phyloP scores from a whole-genome alignment of 2,113 vertebrate species.

The Halichoeres trimaculatus region DNA sequence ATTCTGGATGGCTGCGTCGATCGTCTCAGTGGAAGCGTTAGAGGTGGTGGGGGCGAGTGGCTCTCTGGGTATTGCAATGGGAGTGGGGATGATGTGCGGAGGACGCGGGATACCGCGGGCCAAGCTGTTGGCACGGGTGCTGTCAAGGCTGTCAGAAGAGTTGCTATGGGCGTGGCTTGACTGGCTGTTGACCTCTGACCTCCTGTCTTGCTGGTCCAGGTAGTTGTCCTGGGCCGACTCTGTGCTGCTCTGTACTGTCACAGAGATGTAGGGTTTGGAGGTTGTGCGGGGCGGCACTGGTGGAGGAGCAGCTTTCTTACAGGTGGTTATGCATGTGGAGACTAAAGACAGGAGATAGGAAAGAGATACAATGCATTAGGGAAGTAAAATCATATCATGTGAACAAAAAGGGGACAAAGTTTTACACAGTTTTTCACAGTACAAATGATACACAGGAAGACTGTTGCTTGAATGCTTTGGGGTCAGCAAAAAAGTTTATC shows the following conservation, averaged over 20 bases:
- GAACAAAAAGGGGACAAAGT: too few species aligned
- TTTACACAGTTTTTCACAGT: not conserved
- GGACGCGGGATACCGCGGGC: conserved; percentile 84
- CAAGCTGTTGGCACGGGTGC: conserved; percentile 92
- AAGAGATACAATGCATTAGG: not conserved
- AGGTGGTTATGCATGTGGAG: conserved; percentile 95
- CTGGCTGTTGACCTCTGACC: conserved; percentile 96
- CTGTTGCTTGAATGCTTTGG: not conserved
- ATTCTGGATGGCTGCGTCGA: conserved; percentile 61
- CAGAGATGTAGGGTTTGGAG: conserved; percentile 98
- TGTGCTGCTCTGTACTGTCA: conserved; percentile 99
- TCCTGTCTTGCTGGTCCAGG: conserved; percentile 94
- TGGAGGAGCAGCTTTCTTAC: conserved; percentile 97
- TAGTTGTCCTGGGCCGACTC: conserved; percentile 98
- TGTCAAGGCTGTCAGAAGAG: conserved; percentile 97
- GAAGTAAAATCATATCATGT: not conserved
- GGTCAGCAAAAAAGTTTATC: not conserved
- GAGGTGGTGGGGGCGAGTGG: conserved; percentile 74
- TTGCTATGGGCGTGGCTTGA: conserved; percentile 93
- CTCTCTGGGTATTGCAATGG: conserved; percentile 86
- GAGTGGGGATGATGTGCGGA: conserved; percentile 82
- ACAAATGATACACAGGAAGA: too few species aligned
- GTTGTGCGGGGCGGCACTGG: conserved; percentile 97
- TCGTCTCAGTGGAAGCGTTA: conserved; percentile 75
- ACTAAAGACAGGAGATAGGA: conserved; percentile 77